Evolutionary conservation across 2,888 invertebrate genomes (phyloP).

Genomic region (Escarpia spicata): DNA sequence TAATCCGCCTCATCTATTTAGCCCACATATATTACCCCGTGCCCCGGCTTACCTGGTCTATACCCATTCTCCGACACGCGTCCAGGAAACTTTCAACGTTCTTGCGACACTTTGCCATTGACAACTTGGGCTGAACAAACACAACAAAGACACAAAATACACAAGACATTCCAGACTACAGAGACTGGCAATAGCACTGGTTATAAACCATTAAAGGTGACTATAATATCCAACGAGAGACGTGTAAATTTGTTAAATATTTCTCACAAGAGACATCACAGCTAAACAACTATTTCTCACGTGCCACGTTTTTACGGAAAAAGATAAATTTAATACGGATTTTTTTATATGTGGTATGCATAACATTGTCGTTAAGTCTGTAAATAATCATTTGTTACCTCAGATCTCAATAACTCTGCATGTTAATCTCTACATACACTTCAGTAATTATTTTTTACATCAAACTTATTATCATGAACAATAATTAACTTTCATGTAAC

Average conservation of each 20-base stretch:
- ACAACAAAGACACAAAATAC: neutral
- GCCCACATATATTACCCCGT: neutral
- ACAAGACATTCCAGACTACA: neutral
- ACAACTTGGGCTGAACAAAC: slow-evolving; percentile 84
- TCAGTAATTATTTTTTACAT: too few species aligned
- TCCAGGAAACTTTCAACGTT: slow-evolving; percentile 96
- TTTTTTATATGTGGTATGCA: too few species aligned
- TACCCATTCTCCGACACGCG: slow-evolving; percentile 91
- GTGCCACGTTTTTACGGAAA: neutral
- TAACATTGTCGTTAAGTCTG: too few species aligned
- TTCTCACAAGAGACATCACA: neutral
- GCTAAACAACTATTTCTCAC: too few species aligned
- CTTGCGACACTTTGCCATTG: slow-evolving; percentile 92
- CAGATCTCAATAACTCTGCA: too few species aligned
- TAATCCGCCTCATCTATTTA: neutral
- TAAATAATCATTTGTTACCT: too few species aligned
- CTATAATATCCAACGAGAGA: neutral
- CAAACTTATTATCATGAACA: too few species aligned
- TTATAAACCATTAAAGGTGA: neutral
- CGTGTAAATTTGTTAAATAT: neutral
- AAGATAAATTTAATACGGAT: too few species aligned
- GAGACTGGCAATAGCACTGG: neutral
- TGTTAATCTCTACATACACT: too few species aligned
- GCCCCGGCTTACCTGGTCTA: slow-evolving; percentile 83
- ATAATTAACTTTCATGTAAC: too few species aligned